Percentiles rank a stretch among this genome's conserved stretches.
Evolutionary conservation across 1,140 invertebrate genomes (phyloP).

Genomic region (Trichomalopsis sarcophagae): DNA sequence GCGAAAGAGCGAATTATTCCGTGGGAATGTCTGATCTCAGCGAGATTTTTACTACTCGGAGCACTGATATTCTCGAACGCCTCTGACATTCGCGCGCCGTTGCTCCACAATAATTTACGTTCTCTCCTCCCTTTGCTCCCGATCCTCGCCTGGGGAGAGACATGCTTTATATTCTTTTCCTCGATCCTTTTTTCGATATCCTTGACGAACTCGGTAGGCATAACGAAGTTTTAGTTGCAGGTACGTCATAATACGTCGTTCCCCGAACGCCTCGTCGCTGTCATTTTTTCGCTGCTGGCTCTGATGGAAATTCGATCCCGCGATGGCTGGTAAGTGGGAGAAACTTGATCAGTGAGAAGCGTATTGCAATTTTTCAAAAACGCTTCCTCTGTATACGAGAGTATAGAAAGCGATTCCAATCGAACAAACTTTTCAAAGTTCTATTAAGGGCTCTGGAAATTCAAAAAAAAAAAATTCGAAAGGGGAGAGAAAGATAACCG

Average conservation of each 20-base stretch:
- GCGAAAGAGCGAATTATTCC: constrained; percentile 1
- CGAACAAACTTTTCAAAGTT: no score
- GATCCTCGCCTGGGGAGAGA: background rate
- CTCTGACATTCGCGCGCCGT: background rate
- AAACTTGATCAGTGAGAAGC: no score
- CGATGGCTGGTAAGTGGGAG: no score
- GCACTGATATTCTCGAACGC: background rate
- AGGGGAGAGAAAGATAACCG: background rate
- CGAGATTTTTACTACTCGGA: constrained; percentile 3
- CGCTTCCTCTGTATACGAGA: no score
- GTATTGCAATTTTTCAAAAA: background rate
- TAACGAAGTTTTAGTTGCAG: background rate
- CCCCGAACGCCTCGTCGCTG: background rate
- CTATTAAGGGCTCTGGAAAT: background rate
- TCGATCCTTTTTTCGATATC: constrained; percentile 6
- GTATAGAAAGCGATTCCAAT: background rate
- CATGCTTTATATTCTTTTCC: background rate
- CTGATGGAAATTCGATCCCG: background rate
- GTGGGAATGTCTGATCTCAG: background rate
- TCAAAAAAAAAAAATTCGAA: background rate
- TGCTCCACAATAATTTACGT: constrained; percentile 32
- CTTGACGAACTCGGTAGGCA: background rate
- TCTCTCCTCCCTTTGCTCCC: background rate
- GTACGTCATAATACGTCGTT: no score
- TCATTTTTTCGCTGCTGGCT: no score